Conservation (phyloP, 2,113 vertebrate genomes). For the Chaenocephalus aceratus region DNA sequence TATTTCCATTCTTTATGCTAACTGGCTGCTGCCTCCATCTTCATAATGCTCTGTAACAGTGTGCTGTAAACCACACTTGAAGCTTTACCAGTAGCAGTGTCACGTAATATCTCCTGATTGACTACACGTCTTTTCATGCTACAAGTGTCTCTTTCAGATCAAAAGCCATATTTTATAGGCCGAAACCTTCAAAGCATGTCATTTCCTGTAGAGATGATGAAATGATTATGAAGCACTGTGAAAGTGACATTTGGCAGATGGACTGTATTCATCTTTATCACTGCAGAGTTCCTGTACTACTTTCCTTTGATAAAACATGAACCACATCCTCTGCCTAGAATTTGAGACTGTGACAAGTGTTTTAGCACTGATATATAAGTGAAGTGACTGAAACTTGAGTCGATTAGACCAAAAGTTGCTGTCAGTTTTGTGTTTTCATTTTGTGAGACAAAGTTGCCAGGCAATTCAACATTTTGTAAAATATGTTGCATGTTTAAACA, state of each 20-base stretch:
- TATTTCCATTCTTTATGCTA: background rate
- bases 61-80: background rate
- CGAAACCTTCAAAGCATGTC: constrained; percentile 65
- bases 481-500: background rate
- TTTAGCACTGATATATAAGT: constrained; percentile 17
- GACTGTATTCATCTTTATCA: constrained; percentile 71
- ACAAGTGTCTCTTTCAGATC: constrained; percentile 63
- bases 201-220: constrained; percentile 73
- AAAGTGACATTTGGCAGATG: constrained; percentile 78
- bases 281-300: constrained; percentile 62
- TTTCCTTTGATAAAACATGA: constrained; percentile 79
- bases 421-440: background rate
- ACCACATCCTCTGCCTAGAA: constrained; percentile 64
- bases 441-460: background rate
- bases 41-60: background rate
- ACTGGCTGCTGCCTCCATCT: background rate
- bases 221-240: constrained; percentile 75
- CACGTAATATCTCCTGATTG: constrained; percentile 46
- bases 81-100: constrained; percentile 12
- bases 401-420: background rate
- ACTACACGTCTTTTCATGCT: constrained; percentile 42
- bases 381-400: constrained; percentile 11
- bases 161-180: constrained; percentile 63
- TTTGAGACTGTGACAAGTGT: constrained; percentile 63
- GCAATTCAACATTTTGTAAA: background rate